A percentile compares a stretch with the other conserved stretches of the same genome.
Conservation (phyloP, 2,797 vertebrate genomes). For the Garrulus glandarius region DNA sequence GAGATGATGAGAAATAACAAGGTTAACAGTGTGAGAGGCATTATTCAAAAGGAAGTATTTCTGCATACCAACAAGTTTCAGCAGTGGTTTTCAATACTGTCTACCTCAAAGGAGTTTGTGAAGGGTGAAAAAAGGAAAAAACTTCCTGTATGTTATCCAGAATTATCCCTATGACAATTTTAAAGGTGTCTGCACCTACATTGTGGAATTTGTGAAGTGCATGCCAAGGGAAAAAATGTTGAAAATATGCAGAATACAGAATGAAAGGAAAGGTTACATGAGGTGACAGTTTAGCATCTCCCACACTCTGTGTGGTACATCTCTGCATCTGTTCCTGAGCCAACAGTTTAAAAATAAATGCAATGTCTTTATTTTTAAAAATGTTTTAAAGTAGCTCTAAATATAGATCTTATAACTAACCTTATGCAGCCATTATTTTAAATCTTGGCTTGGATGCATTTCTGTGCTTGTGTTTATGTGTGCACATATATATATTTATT, state of each 20-base stretch:
- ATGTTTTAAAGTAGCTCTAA: not conserved
- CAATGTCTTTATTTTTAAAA: not conserved
- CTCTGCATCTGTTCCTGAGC: not conserved
- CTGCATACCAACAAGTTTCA: not conserved
- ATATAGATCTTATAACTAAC: not conserved
- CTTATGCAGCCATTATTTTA: not conserved
- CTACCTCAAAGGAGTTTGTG: not conserved
- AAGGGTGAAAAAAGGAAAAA: not conserved
- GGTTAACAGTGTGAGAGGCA: not conserved
- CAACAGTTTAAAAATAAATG: conserved; percentile 19
- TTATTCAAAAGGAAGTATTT: not conserved
- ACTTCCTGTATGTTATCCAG: not conserved
- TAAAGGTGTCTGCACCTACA: not conserved
- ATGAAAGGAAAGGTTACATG: not conserved
- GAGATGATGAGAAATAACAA: not conserved
- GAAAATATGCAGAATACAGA: not conserved
- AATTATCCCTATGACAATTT: not conserved
- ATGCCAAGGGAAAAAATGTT: not conserved
- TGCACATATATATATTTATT: not conserved
- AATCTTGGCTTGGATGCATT: not conserved
- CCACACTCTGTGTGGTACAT: not conserved
- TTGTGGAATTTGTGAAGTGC: not conserved
- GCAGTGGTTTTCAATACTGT: not conserved
- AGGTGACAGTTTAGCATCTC: not conserved
- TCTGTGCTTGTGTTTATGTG: not conserved